phyloP scores from a whole-genome alignment of 2,113 vertebrate genomes.

The Podarcis muralis region DNA sequence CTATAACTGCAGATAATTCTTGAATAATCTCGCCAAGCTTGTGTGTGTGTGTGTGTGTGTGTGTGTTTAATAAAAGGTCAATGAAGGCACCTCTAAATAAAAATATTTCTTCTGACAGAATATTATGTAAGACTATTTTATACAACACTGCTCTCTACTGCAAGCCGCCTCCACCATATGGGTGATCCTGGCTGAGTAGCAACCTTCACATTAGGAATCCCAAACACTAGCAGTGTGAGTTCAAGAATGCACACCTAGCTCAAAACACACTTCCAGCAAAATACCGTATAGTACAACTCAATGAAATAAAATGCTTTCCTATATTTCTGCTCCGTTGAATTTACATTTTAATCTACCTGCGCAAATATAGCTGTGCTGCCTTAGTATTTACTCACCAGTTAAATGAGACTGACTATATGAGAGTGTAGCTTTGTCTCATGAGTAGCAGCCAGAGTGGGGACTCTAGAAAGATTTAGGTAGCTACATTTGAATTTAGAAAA shows the following conservation, averaged over 20 bases:
- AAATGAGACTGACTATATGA: background rate
- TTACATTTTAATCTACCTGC: too few species aligned
- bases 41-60: background rate
- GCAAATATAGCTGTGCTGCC: background rate
- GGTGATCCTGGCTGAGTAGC: background rate
- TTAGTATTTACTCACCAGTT: background rate
- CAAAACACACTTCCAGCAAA: too few species aligned
- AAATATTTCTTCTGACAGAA: constrained; percentile 15
- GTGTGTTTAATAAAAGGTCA: background rate
- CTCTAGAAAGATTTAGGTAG: too few species aligned
- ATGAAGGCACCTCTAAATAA: background rate
- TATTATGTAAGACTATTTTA: background rate
- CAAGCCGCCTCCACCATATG: background rate
- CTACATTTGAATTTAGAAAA: too few species aligned
- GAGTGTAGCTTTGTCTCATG: too few species aligned
- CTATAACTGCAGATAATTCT: background rate
- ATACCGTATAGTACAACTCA: too few species aligned
- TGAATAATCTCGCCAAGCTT: background rate
- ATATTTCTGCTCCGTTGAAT: too few species aligned
- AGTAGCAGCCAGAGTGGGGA: too few species aligned
- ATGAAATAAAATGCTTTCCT: too few species aligned
- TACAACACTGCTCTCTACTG: background rate
- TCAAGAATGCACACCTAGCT: too few species aligned
- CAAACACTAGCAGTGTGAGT: background rate
- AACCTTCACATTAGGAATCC: too few species aligned